Conservation (phyloP, 1,140 invertebrate species). For the Calosoma granatense region DNA sequence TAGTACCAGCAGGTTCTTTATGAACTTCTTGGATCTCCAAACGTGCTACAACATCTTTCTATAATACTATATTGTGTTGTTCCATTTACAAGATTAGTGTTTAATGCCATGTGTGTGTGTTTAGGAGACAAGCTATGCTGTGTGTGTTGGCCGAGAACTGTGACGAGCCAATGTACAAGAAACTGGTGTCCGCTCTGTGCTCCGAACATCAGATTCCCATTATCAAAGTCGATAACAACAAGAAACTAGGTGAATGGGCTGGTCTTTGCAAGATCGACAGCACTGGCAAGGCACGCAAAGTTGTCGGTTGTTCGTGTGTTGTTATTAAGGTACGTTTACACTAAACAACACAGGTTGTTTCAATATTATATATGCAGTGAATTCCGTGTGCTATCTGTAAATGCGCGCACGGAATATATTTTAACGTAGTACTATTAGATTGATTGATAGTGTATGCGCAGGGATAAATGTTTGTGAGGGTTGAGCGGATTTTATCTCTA, state of each 20-base stretch:
- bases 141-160: slow-evolving; percentile 97
- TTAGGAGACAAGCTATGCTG: slow-evolving; percentile 85
- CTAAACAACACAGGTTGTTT: no score
- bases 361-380: no score
- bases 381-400: no score
- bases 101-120: background rate
- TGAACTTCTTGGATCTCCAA: background rate
- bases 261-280: slow-evolving; percentile 99
- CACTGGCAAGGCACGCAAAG: slow-evolving; percentile 96
- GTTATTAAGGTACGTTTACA: slow-evolving; percentile 72
- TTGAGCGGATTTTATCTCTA: no score
- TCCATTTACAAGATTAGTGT: background rate
- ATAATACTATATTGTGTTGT: background rate
- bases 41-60: background rate
- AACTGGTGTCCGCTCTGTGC: slow-evolving; percentile 96
- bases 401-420: no score
- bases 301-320: slow-evolving; percentile 96
- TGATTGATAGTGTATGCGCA: no score
- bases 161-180: slow-evolving; percentile 95
- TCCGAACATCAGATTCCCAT: slow-evolving; percentile 96
- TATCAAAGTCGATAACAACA: slow-evolving; percentile 96
- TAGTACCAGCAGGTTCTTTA: background rate
- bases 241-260: slow-evolving; percentile 98
- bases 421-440: no score
- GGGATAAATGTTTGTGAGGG: no score